These are phyloP conservation scores for Todiramphus saurophagus DNA, from an alignment of 2,113 vertebrate species.

Conservation along the genomic window DNA sequence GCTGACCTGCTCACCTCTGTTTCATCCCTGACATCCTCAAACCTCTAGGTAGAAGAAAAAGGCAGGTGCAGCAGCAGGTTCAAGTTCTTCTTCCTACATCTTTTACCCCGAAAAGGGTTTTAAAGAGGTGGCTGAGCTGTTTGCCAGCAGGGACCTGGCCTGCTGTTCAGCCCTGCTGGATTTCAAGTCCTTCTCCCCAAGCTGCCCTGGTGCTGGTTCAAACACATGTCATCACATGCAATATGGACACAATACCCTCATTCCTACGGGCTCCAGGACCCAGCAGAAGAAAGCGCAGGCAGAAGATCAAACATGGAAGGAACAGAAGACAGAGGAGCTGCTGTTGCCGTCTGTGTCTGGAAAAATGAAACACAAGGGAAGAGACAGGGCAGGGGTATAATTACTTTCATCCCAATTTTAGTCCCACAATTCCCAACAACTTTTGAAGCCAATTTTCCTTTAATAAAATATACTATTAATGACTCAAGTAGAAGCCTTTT, in stretches of 20 bases:
- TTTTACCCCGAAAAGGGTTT: background rate
- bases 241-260: constrained; percentile 60
- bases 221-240: constrained; percentile 63
- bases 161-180: background rate
- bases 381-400: constrained; percentile 71
- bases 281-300: constrained; percentile 72
- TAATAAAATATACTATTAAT: constrained; percentile 82
- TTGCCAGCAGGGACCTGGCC: background rate
- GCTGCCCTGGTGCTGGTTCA: constrained; percentile 47
- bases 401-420: constrained; percentile 78
- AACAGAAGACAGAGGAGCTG: constrained; percentile 69
- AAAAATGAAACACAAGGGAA: constrained; percentile 61
- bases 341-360: constrained; percentile 60
- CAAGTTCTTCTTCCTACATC: background rate
- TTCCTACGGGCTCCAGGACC: constrained; percentile 66
- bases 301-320: constrained; percentile 76
- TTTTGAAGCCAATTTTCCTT: constrained; percentile 83
- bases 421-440: constrained; percentile 79
- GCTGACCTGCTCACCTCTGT: background rate
- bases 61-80: constrained; percentile 23
- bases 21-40: background rate
- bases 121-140: background rate
- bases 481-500: constrained; percentile 76
- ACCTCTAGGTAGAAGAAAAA: background rate
- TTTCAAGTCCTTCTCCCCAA: background rate